phyloP scores from a whole-genome alignment of 2,888 invertebrate species.

The Anthophora plumipes region DNA sequence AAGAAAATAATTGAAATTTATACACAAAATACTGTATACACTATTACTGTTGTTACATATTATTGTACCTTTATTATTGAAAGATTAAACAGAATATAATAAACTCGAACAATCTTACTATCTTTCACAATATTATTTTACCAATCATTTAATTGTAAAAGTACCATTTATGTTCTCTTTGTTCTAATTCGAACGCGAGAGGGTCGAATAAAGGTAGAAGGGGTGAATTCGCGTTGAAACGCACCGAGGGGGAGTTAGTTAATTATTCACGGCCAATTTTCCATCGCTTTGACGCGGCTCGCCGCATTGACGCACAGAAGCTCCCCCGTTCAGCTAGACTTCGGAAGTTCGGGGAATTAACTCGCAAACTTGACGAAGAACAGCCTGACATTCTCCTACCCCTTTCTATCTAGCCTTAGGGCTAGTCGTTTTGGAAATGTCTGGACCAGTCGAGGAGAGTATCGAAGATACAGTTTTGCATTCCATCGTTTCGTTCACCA shows the following conservation, averaged over 20 bases:
- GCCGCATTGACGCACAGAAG: constrained; percentile 49
- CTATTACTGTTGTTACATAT: no score
- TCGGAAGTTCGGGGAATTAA: constrained; percentile 39
- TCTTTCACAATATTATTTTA: not conserved
- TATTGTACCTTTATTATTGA: not conserved
- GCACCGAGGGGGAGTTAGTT: constrained; percentile 23
- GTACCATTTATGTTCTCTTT: not conserved
- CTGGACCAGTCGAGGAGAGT: not conserved
- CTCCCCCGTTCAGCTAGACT: not conserved
- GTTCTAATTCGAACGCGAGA: not conserved
- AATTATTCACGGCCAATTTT: constrained; percentile 59
- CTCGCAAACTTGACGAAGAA: constrained; percentile 35
- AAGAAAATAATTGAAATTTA: no score
- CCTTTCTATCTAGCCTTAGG: not conserved
- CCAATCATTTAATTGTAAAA: constrained; percentile 47
- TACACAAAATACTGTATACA: no score
- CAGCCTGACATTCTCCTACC: not conserved
- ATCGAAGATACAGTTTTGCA: not conserved
- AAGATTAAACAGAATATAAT: not conserved
- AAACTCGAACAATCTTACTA: no score
- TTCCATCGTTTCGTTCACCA: not conserved
- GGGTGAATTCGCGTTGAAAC: constrained; percentile 5
- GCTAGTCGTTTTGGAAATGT: constrained; percentile 3
- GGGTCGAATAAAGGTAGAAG: no score
- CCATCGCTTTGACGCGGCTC: constrained; percentile 43